A percentile compares a stretch with the other conserved stretches of the same genome.
Evolutionary conservation across 2,113 vertebrate genomes (phyloP).

Genomic region (Haplochromis vanheusdeni): DNA sequence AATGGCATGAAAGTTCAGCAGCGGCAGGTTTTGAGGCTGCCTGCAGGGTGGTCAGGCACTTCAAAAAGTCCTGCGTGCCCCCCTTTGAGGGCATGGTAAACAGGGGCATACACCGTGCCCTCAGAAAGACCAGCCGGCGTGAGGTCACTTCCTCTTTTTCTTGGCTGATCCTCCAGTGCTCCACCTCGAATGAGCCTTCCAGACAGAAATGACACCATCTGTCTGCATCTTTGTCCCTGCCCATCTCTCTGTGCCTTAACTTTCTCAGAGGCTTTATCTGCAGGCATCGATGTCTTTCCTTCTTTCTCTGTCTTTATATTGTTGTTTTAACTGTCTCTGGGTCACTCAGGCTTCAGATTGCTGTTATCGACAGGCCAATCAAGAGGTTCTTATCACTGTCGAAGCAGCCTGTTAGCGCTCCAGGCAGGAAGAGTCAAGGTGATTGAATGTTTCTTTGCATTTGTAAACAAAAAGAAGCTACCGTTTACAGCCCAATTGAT

Average conservation of each 20-base stretch:
- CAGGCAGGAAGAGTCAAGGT: conserved; percentile 50
- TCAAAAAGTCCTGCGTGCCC: conserved; percentile 54
- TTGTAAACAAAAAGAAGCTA: conserved; percentile 55
- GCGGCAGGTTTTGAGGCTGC: conserved; percentile 56
- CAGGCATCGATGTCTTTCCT: background rate
- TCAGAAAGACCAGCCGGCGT: conserved; percentile 26
- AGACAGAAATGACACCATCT: background rate
- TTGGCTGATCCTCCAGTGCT: background rate
- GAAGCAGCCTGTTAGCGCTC: conserved; percentile 20
- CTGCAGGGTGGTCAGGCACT: conserved; percentile 57
- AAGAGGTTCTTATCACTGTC: conserved; percentile 55
- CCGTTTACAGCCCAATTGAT: conserved; percentile 42
- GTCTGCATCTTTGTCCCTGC: background rate
- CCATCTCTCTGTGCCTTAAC: background rate
- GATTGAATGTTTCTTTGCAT: conserved; percentile 36
- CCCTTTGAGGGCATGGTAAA: conserved; percentile 52
- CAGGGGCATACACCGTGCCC: conserved; percentile 39
- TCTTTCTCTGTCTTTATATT: conserved; percentile 11
- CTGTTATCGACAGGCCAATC: conserved; percentile 55
- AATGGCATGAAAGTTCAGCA: conserved; percentile 66
- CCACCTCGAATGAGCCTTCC: background rate
- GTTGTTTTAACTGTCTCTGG: conserved; percentile 35
- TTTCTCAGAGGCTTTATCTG: conserved; percentile 48
- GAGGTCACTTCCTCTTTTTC: conserved; percentile 59
- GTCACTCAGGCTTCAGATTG: conserved; percentile 53